Base-by-base conservation (phyloP, 2,113 vertebrate species). In the Fregata magnificens region DNA sequence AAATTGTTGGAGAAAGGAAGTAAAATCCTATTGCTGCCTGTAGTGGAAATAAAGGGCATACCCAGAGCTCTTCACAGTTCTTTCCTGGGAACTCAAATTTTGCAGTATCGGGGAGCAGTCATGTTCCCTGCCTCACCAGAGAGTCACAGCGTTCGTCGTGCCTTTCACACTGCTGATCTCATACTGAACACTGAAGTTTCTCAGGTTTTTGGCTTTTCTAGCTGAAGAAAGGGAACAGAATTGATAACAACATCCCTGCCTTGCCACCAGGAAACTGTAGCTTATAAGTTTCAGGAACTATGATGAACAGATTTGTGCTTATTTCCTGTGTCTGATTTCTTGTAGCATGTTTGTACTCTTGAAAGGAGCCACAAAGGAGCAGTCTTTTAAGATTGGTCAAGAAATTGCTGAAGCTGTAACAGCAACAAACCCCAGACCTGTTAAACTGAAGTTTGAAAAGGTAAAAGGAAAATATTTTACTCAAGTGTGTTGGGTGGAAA, bases 371-470 rank as follows among this genome's bases (percentile, higher is more conserved):
- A 99, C 99, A 16, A 99, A 99, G 96, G 99, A 99, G 90, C 99
- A 99, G 95, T 99, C 99, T 87, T 99, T 99, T 93, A 99, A 98
- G 97, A 99, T 99, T 83, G 99, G 99, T 58, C 98, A 99, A 78
- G 99, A 99, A 98, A 99, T 99, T 85, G 99, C 99, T 20, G 99
- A 99, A 97, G 99, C 99, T 21, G 99, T 99, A 96, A 99, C 99
- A 24, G 99, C 99, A 76, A 99, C 99, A 95, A 99, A 99, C 96
- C 99, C 99, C 55, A 99, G 99, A 82, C 99, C 99, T 16, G 98
- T 99, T 91, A 99, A 99, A 93, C 95, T 99, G 81, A 99, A 99
- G 97, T 99, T 99, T 98, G 99, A 99, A 97, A 99, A 99, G 99
- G 99, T 99, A 98, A 98, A 97, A 94, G 69, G 42, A 92, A 93